Conservation (phyloP, 2,113 vertebrate species). For the Percopsis transmontana region DNA sequence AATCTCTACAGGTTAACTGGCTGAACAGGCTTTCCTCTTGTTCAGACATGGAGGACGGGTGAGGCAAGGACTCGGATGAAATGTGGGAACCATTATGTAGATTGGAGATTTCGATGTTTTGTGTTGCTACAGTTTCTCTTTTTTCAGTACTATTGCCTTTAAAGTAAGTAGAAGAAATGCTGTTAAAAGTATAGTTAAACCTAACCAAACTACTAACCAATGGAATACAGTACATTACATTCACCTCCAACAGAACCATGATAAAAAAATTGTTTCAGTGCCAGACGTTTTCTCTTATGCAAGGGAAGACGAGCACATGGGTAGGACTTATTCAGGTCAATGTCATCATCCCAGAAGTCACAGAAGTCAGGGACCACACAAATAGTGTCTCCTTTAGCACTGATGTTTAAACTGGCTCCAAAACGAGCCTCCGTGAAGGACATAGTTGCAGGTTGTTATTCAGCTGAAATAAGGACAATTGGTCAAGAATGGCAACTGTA, state of each 20-base stretch:
- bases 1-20: slow-evolving; percentile 57
- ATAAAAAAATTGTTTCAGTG: slow-evolving; percentile 69
- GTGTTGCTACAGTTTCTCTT: slow-evolving; percentile 71
- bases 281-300: slow-evolving; percentile 60
- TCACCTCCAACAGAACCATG: slow-evolving; percentile 74
- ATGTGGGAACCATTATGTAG: slow-evolving; percentile 17
- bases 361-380: slow-evolving; percentile 47
- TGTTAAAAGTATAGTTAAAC: neutral
- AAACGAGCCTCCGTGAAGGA: slow-evolving; percentile 36
- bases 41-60: slow-evolving; percentile 63
- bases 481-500: neutral
- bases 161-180: slow-evolving; percentile 7
- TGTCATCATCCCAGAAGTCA: slow-evolving; percentile 52
- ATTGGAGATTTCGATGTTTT: slow-evolving; percentile 65
- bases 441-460: slow-evolving; percentile 48
- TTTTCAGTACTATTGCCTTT: slow-evolving; percentile 78
- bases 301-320: slow-evolving; percentile 56
- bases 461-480: neutral
- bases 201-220: neutral
- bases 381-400: slow-evolving; percentile 50
- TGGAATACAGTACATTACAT: neutral
- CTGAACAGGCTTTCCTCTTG: slow-evolving; percentile 75
- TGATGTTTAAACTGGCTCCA: slow-evolving; percentile 3
- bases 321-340: slow-evolving; percentile 72
- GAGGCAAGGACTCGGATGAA: slow-evolving; percentile 29